Evolutionary conservation across 1,140 invertebrate genomes (phyloP).

Genomic region (Diabrotica virgifera): DNA sequence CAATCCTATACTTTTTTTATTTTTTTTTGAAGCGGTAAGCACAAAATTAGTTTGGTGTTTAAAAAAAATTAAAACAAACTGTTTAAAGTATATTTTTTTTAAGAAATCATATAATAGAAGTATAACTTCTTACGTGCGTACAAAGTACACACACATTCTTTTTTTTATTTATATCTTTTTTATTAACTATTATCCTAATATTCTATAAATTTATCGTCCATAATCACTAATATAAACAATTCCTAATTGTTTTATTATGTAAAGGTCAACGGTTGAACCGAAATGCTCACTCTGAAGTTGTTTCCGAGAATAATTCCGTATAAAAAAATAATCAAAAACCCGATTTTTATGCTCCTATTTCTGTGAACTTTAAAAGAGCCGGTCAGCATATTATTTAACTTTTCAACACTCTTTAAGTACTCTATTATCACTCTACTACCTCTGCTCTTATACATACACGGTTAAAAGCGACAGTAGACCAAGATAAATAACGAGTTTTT

Average conservation of each 20-base stretch:
- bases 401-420: constrained; percentile 29
- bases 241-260: neutral
- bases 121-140: too few relatives aligned
- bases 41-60: too few relatives aligned
- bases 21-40: too few relatives aligned
- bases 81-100: too few relatives aligned
- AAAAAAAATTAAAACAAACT: too few relatives aligned
- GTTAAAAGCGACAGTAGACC: constrained; percentile 26
- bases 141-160: too few relatives aligned
- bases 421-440: constrained; percentile 22
- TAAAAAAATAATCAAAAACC: constrained; percentile 3
- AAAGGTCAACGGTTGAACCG: neutral
- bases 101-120: too few relatives aligned
- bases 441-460: constrained; percentile 19
- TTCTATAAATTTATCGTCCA: neutral
- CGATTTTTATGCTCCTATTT: constrained; percentile 1
- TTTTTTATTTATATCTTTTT: neutral
- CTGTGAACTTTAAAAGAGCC: constrained; percentile 5
- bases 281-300: neutral
- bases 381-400: constrained; percentile 23
- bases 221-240: neutral
- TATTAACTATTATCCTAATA: neutral
- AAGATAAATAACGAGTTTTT: constrained; percentile 6
- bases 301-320: neutral
- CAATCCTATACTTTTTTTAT: too few relatives aligned